These are phyloP conservation scores for Caligus rogercresseyi DNA, from an alignment of 1,140 invertebrate genomes.

Conservation along the genomic window DNA sequence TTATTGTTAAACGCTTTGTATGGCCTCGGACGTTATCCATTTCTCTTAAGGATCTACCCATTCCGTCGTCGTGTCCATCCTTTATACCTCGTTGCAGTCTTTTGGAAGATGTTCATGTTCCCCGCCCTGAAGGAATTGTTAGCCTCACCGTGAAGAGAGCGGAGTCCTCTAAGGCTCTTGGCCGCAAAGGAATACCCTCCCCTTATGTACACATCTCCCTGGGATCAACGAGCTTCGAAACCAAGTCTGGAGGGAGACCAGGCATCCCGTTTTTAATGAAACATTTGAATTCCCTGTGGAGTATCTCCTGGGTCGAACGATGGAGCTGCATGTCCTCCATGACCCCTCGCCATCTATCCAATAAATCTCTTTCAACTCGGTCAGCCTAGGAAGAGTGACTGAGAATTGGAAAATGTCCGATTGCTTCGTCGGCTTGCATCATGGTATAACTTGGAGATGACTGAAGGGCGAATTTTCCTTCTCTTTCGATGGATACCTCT, in stretches of 20 bases:
- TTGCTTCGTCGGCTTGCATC: background rate
- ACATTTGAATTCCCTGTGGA: background rate
- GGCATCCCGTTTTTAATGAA: background rate
- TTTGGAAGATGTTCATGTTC: background rate
- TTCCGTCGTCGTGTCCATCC: background rate
- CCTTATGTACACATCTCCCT: background rate
- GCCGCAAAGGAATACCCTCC: background rate
- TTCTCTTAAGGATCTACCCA: background rate
- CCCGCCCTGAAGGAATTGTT: background rate
- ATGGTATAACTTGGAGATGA: background rate
- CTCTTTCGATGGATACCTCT: background rate
- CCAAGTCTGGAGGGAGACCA: background rate
- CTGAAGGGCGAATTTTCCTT: background rate
- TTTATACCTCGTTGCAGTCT: background rate
- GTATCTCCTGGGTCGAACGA: background rate
- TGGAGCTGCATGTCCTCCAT: background rate
- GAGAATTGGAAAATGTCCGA: background rate
- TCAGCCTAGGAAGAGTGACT: background rate
- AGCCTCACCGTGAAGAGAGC: background rate
- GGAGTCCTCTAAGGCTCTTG: background rate
- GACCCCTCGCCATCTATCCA: too few species aligned
- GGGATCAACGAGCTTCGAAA: background rate
- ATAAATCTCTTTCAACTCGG: too few species aligned
- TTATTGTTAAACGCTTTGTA: background rate
- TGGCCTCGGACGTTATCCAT: background rate